Evolutionary conservation across 2,113 vertebrate genomes (phyloP).

Genomic region (Xiphophorus maculatus): DNA sequence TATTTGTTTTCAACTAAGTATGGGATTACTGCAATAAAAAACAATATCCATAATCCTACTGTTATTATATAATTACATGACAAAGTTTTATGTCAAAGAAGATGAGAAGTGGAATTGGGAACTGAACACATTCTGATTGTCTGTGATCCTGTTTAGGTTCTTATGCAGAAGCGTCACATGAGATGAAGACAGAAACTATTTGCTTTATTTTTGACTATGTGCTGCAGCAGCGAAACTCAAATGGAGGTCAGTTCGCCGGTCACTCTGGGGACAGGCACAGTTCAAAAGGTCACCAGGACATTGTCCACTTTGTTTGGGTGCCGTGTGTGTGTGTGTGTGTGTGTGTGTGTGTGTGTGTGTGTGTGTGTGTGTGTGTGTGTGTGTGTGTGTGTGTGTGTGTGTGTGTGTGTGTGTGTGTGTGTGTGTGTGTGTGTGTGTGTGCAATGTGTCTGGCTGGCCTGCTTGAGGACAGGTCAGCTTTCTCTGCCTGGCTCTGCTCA

Average conservation of each 20-base stretch:
- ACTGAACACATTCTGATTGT: not conserved
- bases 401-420: not conserved
- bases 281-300: slow-evolving; percentile 71
- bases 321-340: slow-evolving; percentile 30
- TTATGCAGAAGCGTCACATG: not conserved
- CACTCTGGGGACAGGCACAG: slow-evolving; percentile 62
- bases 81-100: not conserved
- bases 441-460: slow-evolving; percentile 53
- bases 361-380: slow-evolving; percentile 4
- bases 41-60: not conserved
- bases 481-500: slow-evolving; percentile 69
- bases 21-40: not conserved
- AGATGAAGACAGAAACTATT: not conserved
- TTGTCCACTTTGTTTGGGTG: slow-evolving; percentile 77
- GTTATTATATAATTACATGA: not conserved
- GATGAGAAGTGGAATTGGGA: not conserved
- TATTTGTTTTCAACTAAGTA: not conserved
- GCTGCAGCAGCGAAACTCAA: slow-evolving; percentile 13
- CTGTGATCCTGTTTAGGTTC: not conserved
- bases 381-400: slow-evolving; percentile 24
- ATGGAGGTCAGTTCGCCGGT: slow-evolving; percentile 42
- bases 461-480: slow-evolving; percentile 79
- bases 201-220: not conserved
- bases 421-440: slow-evolving; percentile 40
- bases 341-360: slow-evolving; percentile 41